These are phyloP conservation scores for Pteropus rufus DNA, from an alignment of 2,797 vertebrate genomes.

Conservation along the genomic window DNA sequence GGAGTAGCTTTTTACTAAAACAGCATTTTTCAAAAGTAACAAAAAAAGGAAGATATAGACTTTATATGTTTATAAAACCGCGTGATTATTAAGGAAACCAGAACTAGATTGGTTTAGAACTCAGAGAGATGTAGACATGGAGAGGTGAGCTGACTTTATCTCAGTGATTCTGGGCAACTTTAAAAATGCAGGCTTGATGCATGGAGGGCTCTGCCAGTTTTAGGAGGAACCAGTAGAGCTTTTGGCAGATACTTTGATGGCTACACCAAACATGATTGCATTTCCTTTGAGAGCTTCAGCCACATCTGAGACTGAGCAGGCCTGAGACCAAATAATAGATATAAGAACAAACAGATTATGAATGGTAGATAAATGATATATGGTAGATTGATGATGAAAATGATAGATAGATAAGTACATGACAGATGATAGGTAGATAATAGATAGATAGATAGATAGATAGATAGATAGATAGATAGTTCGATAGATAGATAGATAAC, in stretches of 20 bases:
- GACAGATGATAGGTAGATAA: not conserved
- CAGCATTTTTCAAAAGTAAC: not conserved
- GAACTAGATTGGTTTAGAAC: not conserved
- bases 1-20: not conserved
- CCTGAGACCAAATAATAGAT: not conserved
- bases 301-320: not conserved
- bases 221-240: not conserved
- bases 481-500: not conserved
- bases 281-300: not conserved
- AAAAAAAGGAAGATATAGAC: not conserved
- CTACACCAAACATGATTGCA: accelerated
- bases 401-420: not conserved
- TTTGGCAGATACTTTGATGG: not conserved
- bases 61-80: not conserved
- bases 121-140: not conserved
- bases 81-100: not conserved
- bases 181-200: not conserved
- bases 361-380: not conserved
- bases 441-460: not conserved
- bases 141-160: not conserved
- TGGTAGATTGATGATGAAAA: not conserved
- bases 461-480: not conserved
- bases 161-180: no score
- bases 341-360: not conserved
- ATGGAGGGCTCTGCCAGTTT: no score